Evolutionary conservation across 2,797 vertebrate species (phyloP), one percentile per base, ranked within the genome.

Genomic region (Hemitrygon akajei): DNA sequence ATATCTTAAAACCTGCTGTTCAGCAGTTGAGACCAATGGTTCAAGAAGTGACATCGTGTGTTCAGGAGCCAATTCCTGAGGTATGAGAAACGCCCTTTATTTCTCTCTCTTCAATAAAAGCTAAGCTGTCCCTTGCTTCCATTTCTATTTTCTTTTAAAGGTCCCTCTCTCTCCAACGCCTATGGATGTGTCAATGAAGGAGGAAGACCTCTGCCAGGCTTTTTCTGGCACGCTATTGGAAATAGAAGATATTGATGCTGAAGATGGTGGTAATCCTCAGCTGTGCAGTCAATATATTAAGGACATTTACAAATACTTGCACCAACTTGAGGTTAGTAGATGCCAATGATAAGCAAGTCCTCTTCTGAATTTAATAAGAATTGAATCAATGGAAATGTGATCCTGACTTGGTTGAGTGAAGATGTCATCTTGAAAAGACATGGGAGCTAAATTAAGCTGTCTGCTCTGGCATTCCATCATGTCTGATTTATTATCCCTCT

Each of bases 211-310:
- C 86, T 98, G 98, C 95, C 98, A 97, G 94, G 98, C 98, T 1
- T 99, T 99, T 95, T 99, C 98, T 0, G 97, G 98, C 6, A 95
- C 96, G 0, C 94, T 99, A 94, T 96, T 98, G 94, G 94, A 96
- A 0, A 93, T 99, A 0, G 97, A 98, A 94, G 98, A 99, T 14
- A 98, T 99, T 0, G 98, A 99, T 76, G 96, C 96, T 0, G 95
- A 97, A 0, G 98, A 99, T 71, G 76, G 80, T 0, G 97, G 96
- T n/a, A 97, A 97, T 95, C 98, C 98, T 0, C 98, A 99, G 95
- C 96, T 99, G 82, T 99, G 99, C 94, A 98, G 98, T 0, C 97
- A 98, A 95, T 99, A 99, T 0, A 98, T 99, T 0, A 98, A 99
- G 94, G 98, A 99, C 16, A 99, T 99, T 95, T 99, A 99, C 18